Percentiles rank a stretch among this genome's conserved stretches.
Evolutionary conservation across 1,140 invertebrate species (phyloP).

Genomic region (Drosophila sproati): DNA sequence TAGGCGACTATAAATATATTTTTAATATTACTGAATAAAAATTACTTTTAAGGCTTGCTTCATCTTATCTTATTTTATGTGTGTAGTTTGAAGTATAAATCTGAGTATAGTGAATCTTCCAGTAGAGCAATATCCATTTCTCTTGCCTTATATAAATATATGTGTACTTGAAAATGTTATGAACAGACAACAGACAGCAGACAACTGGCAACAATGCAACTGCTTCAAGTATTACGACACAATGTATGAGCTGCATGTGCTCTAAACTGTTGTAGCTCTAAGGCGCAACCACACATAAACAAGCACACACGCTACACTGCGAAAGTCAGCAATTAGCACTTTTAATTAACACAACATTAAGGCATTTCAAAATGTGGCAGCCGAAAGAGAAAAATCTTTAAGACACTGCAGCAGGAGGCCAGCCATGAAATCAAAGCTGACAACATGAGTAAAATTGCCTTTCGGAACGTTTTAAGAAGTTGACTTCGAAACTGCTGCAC

Average conservation of each 20-base stretch:
- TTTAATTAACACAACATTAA: constrained; percentile 75
- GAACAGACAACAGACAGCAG: background rate
- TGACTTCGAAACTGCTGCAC: background rate
- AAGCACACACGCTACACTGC: background rate
- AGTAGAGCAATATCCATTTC: too few species aligned
- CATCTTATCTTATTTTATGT: too few species aligned
- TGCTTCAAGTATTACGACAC: background rate
- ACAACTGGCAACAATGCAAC: background rate
- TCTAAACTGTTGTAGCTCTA: constrained; percentile 2
- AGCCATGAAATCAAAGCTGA: constrained; percentile 70
- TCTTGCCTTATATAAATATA: background rate
- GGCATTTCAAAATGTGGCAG: constrained; percentile 54
- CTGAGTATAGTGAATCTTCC: too few species aligned
- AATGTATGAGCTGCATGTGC: background rate
- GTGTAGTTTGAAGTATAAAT: too few species aligned
- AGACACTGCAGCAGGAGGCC: constrained; percentile 5
- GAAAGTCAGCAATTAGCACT: constrained; percentile 62
- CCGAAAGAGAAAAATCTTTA: constrained; percentile 23
- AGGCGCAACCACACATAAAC: constrained; percentile 17
- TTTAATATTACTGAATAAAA: too few species aligned
- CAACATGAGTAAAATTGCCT: constrained; percentile 56
- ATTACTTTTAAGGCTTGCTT: too few species aligned
- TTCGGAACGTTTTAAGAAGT: constrained; percentile 2
- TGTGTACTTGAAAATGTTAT: background rate
- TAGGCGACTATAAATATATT: too few species aligned